Conservation (phyloP, 2,113 vertebrate genomes). For the Muntiacus reevesi region DNA sequence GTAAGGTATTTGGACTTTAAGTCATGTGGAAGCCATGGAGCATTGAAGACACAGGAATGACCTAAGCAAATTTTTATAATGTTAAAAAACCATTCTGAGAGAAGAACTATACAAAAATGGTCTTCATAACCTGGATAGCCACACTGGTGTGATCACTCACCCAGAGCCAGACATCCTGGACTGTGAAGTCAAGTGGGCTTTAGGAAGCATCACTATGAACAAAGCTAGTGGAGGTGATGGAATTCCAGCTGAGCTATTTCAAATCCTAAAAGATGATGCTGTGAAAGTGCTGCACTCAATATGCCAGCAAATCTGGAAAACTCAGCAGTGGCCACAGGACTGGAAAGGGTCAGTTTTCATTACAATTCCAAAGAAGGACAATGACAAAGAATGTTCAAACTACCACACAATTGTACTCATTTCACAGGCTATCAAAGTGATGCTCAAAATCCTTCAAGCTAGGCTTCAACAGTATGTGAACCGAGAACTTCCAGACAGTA, state of each 20-base stretch:
- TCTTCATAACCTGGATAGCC: background rate
- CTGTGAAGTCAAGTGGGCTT: background rate
- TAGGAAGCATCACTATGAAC: background rate
- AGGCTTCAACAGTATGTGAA: background rate
- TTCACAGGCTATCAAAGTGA: background rate
- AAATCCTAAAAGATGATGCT: background rate
- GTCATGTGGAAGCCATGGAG: background rate
- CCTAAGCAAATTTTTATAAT: background rate
- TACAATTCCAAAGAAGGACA: background rate
- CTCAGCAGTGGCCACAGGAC: background rate
- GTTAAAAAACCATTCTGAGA: background rate
- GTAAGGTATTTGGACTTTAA: background rate
- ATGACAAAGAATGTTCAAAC: background rate
- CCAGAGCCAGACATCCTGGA: background rate
- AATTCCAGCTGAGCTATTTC: background rate
- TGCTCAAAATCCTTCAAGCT: background rate
- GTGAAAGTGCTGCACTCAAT: background rate
- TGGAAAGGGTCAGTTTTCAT: background rate
- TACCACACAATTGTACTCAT: background rate
- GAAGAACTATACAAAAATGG: background rate
- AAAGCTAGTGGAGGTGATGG: background rate
- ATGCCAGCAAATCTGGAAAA: background rate
- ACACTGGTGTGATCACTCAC: background rate
- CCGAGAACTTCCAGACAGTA: background rate
- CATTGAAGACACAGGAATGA: background rate